Base-by-base conservation (phyloP, 2,888 invertebrate species). In the Lepidocyrtoides sp. region DNA sequence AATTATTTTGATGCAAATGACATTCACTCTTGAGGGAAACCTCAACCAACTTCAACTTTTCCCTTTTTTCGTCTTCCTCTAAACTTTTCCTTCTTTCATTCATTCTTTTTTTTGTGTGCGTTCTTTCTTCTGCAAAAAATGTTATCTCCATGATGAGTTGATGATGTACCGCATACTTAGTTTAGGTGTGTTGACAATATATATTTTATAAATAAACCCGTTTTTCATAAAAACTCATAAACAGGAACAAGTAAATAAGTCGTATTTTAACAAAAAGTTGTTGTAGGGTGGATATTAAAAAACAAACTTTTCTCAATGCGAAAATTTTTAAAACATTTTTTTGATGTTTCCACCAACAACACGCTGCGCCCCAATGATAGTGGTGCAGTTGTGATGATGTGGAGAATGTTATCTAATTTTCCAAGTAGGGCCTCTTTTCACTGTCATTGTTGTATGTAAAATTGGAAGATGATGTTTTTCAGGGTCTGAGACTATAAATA, bases 1-100 rank as follows among this genome's bases (percentile, higher is more conserved):
- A 92, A 93, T 93, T 93, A 93, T 93, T 93, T 93, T 92, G 93
- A 93, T 93, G 93, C 93, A 93, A 93, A 93, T 93, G 92, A 93
- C 92, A 92, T 84, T 77, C 92, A 85, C 92, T 87, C 87, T 91
- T 86, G 86, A 82, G 82, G 81, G 91, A 90, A 89, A 82, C 72
- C 91, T 89, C 86, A 84, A 57, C 29, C 75, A 88, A 69, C 66
- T 87, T 88, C 51, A 87, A 77, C 51, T 85, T 66, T 83, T 83
- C 20, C 2, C 20, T 17, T 17, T 29, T 66, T 66, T 29, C 14
- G 3, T 4, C 32, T 66, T 66, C 63, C 14, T 23, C 63, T 60
- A 32, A 66, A 32, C 32, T 66, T 66, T 66, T 60, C 3, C 26
- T 60, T 36, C 69, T 44, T 29, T 41, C 44, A 12, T 41, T 23